These are phyloP conservation scores for Mylabris sibirica DNA, from an alignment of 2,888 invertebrate genomes.

Conservation along the genomic window DNA sequence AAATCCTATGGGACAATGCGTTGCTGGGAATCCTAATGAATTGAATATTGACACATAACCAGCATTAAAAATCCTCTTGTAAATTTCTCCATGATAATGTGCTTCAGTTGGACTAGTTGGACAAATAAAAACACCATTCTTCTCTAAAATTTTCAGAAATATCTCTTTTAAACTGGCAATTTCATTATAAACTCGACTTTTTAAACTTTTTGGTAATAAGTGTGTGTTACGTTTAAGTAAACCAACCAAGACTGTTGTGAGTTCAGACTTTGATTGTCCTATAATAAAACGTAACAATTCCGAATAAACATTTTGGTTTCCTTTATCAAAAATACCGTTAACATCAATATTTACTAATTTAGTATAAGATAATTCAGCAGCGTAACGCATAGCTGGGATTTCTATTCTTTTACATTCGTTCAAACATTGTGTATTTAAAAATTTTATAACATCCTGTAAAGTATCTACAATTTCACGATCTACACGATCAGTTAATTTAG, in stretches of 20 bases:
- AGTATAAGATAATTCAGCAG: constrained; percentile 69
- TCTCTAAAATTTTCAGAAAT: constrained; percentile 67
- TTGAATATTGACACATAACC: constrained; percentile 85
- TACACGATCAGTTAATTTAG: constrained; percentile 36
- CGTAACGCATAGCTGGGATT: constrained; percentile 70
- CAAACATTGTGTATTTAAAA: constrained; percentile 41
- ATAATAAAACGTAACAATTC: constrained; percentile 72
- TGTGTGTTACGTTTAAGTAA: constrained; percentile 54
- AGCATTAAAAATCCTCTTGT: constrained; percentile 74
- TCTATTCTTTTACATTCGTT: constrained; percentile 27
- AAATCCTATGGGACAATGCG: constrained; percentile 83
- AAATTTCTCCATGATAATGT: constrained; percentile 72
- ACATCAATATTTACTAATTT: constrained; percentile 68
- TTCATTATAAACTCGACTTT: constrained; percentile 39
- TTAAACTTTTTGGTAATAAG: constrained; percentile 28
- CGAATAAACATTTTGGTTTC: constrained; percentile 69
- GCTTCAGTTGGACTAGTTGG: constrained; percentile 74
- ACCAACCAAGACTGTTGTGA: constrained; percentile 69
- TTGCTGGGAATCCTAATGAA: constrained; percentile 82
- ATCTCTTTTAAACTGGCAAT: constrained; percentile 66
- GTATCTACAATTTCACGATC: constrained; percentile 37
- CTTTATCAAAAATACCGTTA: constrained; percentile 70
- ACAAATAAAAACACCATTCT: constrained; percentile 74
- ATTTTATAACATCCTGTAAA: constrained; percentile 39
- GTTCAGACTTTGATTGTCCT: constrained; percentile 72